A percentile compares a stretch with the other conserved stretches of the same genome.
These are phyloP conservation scores for Stramonita haemastoma DNA, from an alignment of 2,888 invertebrate genomes.

Conservation along the genomic window DNA sequence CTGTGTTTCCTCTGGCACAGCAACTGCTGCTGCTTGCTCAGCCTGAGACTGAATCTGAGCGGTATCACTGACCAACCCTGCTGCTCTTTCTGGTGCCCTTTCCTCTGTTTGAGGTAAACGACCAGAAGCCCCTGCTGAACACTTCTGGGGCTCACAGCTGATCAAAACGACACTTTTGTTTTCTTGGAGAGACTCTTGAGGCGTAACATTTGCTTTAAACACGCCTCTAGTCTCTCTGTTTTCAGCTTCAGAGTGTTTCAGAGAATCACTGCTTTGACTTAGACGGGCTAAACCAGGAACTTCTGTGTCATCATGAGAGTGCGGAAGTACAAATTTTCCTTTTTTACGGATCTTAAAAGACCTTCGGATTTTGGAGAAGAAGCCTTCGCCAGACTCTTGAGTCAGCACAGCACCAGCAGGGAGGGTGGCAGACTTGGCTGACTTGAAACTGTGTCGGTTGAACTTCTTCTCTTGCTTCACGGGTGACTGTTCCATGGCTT, in stretches of 20 bases:
- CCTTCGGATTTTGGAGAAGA: constrained; percentile 22
- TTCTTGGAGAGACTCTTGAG: neutral
- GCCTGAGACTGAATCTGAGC: neutral
- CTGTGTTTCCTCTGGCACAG: neutral
- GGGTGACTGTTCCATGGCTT: neutral
- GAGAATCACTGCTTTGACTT: neutral
- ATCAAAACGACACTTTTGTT: neutral
- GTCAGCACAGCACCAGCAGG: constrained; percentile 8
- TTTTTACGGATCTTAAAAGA: constrained; percentile 16
- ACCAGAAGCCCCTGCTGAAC: neutral
- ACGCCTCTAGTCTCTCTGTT: neutral
- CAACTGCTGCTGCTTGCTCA: neutral
- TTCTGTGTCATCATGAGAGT: neutral
- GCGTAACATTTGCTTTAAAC: neutral
- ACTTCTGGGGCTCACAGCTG: neutral
- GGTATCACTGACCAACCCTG: neutral
- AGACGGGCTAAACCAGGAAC: neutral
- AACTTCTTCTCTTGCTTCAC: neutral
- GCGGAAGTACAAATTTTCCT: neutral
- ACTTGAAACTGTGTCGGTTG: neutral
- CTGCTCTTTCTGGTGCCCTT: neutral
- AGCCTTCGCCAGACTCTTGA: neutral
- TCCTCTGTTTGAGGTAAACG: neutral
- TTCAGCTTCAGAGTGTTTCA: neutral
- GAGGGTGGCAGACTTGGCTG: constrained; percentile 3